Evolutionary conservation across 2,797 vertebrate species (phyloP), one percentile per base, ranked within the genome.

Genomic region (Miichthys miiuy): DNA sequence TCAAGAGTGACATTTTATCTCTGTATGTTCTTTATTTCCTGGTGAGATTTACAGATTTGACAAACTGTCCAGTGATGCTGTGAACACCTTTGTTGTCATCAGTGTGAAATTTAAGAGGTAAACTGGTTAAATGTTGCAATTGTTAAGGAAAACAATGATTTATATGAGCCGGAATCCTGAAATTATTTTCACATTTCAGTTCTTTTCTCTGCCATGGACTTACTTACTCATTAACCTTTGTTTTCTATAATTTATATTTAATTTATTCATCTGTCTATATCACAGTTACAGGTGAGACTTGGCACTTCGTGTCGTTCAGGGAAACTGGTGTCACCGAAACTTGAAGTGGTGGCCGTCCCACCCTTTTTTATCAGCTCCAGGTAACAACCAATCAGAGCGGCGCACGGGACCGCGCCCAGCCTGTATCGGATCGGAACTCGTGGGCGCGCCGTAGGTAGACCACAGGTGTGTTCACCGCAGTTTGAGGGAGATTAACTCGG

Each of bases 341-440:
- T 79, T 14, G 1, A 25, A 23, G 2, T 13, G 16, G 13, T 21
- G 58, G 0, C 13, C 20, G 60, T 56, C 60, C 52, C 74, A 54
- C 75, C 67, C 20, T 27, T 50, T 64, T 16, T 66, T 44, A 73
- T 55, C 68, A 18, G 62, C 64, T 44, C 11, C 54, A 6, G 68
- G 41, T 70, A 52, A 46, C 74, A n/a, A 0, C 91, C 92, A 92
- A 92, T 93, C 78, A 90, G 74, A 77, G 62, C 54, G 0, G 27
- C 2, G 51, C 54, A 69, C 67, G 65, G 25, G 81, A 23, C 79
- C 83, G 77, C 90, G 62, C 90, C 84, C 83, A 57, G 72, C 34
- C 68, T 51, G 60, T 75, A 70, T 85, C 77, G 85, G 87, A 70
- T 85, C 77, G 85, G 87, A 88, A 79, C 84, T 87, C 80, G 44